These are phyloP conservation scores for Cynopterus sphinx DNA, from an alignment of 2,797 vertebrate species.

Conservation along the genomic window DNA sequence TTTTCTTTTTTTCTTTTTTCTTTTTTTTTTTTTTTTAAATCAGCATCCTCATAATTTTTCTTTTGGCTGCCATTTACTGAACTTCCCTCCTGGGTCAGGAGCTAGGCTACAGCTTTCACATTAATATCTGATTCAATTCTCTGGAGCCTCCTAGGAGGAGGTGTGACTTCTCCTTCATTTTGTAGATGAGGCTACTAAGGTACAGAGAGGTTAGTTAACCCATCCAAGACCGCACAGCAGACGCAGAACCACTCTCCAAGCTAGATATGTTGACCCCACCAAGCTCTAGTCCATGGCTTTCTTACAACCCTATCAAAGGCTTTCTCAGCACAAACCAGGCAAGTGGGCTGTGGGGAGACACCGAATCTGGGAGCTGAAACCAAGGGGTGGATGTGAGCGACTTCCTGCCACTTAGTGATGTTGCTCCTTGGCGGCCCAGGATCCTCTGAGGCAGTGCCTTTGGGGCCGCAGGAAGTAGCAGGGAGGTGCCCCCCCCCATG, in stretches of 20 bases:
- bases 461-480: neutral
- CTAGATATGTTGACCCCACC: accelerated
- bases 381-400: accelerated
- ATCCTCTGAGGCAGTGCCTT: neutral
- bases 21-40: too few relatives aligned
- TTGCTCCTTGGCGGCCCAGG: accelerated
- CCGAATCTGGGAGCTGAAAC: neutral
- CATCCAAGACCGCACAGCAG: neutral
- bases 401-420: neutral
- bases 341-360: accelerated
- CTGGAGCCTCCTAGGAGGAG: neutral
- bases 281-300: neutral
- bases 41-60: accelerated
- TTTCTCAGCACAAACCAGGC: neutral
- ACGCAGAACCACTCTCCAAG: neutral
- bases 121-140: neutral
- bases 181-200: neutral
- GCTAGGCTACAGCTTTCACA: neutral
- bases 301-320: too few relatives aligned
- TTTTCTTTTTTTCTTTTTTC: too few relatives aligned
- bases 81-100: too few relatives aligned
- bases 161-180: too few relatives aligned
- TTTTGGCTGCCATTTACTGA: neutral
- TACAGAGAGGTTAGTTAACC: neutral
- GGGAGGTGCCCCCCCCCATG: accelerated